A percentile compares a stretch with the other conserved stretches of the same genome.
Conservation (phyloP, 2,888 invertebrate genomes). For the Orchestes rusci region DNA sequence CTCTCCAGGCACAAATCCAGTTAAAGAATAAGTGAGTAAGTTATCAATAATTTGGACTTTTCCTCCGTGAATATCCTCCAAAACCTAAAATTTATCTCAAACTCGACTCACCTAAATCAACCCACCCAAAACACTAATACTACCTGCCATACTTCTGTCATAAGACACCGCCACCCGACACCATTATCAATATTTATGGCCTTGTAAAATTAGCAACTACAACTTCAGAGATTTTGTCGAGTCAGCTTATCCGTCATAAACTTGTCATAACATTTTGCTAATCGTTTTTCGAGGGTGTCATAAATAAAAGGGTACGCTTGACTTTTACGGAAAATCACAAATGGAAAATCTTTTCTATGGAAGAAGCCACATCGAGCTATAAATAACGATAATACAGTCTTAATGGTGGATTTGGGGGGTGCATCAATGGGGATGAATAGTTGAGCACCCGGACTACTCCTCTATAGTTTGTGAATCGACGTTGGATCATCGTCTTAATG, state of each 20-base stretch:
- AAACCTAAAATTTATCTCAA: too few relatives aligned
- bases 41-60: too few relatives aligned
- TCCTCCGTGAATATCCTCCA: too few relatives aligned
- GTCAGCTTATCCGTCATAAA: slow-evolving; percentile 25
- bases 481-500: slow-evolving; percentile 23
- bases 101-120: too few relatives aligned
- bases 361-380: too few relatives aligned
- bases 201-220: slow-evolving; percentile 17
- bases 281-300: not conserved
- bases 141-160: not conserved
- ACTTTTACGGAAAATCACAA: too few relatives aligned
- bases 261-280: slow-evolving; percentile 12
- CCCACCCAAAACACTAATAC: too few relatives aligned
- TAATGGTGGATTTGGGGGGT: slow-evolving; percentile 21
- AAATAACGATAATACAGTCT: slow-evolving; percentile 3
- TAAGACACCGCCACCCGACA: not conserved
- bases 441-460: slow-evolving; percentile 17
- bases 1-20: too few relatives aligned
- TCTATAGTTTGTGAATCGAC: slow-evolving; percentile 22
- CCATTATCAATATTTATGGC: not conserved
- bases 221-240: slow-evolving; percentile 20
- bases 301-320: not conserved
- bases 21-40: too few relatives aligned
- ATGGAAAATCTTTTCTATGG: too few relatives aligned
- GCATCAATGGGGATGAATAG: slow-evolving; percentile 9